These are phyloP conservation scores for Oryzias celebensis DNA, from an alignment of 2,113 vertebrate species.

Conservation along the genomic window DNA sequence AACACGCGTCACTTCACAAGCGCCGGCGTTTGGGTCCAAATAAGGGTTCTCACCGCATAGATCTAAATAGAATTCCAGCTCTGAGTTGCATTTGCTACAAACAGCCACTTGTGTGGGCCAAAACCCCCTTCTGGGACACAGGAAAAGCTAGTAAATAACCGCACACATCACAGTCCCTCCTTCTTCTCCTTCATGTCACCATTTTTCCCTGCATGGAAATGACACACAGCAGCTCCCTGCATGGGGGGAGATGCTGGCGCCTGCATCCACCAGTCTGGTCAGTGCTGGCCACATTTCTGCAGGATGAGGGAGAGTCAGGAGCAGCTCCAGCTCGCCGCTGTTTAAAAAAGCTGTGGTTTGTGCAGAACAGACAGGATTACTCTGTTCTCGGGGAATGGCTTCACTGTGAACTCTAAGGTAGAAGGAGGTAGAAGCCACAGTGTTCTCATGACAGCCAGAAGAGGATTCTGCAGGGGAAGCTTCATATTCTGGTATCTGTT, in stretches of 20 bases:
- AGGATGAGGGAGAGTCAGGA: conserved; percentile 20
- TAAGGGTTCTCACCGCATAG: not conserved
- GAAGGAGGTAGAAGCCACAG: conserved; percentile 11
- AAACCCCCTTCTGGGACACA: too few species aligned
- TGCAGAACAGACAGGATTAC: conserved; percentile 16
- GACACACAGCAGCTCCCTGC: conserved; percentile 31
- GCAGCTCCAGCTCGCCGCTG: conserved; percentile 12
- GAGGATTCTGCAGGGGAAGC: not conserved
- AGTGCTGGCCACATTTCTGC: conserved; percentile 28
- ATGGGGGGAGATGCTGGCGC: conserved; percentile 31
- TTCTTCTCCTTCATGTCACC: not conserved
- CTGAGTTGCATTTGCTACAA: too few species aligned
- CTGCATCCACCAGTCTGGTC: conserved; percentile 51
- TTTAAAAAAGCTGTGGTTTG: conserved; percentile 39
- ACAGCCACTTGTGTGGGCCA: too few species aligned
- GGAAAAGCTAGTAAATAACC: too few species aligned
- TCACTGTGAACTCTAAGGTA: conserved; percentile 14
- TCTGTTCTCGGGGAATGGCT: conserved; percentile 11
- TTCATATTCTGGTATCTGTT: not conserved
- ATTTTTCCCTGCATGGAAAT: not conserved
- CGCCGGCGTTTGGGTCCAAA: not conserved
- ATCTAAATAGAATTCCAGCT: not conserved
- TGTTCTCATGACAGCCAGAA: conserved; percentile 7
- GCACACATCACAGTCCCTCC: fast-evolving
- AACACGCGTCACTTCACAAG: not conserved